Evolutionary conservation across 2,888 invertebrate genomes (phyloP), one percentile per base, ranked within the genome.

Genomic region (Cetonia aurata): DNA sequence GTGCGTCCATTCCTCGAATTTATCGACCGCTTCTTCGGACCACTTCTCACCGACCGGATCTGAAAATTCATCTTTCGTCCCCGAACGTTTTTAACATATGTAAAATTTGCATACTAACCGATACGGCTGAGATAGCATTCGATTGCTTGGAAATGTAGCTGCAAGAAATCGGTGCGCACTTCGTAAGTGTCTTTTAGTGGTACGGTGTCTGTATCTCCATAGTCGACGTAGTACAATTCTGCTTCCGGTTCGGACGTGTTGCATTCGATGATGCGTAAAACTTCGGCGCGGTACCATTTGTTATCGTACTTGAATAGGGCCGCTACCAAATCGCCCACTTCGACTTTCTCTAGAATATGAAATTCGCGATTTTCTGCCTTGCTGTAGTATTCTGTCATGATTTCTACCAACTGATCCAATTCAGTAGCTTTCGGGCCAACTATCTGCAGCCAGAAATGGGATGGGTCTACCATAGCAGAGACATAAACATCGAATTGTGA

Each of bases 401-500:
- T 88, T 6, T 90, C 88, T 4, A 94, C 93, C 41, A 97, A 85
- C 59, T 91, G 89, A 82, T 96, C 95, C 13, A 97, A 86, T 80
- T 93, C 90, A 6, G 90, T 87, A 0, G 93, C 91, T 77, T 85
- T 85, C 0, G 92, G 89, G 0, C 94, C 93, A 67, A 92, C 89
- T 73, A 94, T 88, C 86, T 96, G 96, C 9, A 96, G 89, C 95
- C 96, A 97, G 86, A 97, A 96, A 73, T 87, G 86, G 13, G 86
- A 87, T 0, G 96, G 96, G 33, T 91, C 91, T 12, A 92, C 92
- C 73, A 95, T 90, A 0, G 96, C 95, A 0, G 95, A 95, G 3
- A 96, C 93, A 84, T 93, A 96, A 13, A 96, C 93, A 80, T 96
- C 93, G 80, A 95, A 89, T 15, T 89, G 88, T 0, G 91, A 88